Conservation (phyloP, 2,888 invertebrate species). For the Stenoptilia bipunctidactyla region DNA sequence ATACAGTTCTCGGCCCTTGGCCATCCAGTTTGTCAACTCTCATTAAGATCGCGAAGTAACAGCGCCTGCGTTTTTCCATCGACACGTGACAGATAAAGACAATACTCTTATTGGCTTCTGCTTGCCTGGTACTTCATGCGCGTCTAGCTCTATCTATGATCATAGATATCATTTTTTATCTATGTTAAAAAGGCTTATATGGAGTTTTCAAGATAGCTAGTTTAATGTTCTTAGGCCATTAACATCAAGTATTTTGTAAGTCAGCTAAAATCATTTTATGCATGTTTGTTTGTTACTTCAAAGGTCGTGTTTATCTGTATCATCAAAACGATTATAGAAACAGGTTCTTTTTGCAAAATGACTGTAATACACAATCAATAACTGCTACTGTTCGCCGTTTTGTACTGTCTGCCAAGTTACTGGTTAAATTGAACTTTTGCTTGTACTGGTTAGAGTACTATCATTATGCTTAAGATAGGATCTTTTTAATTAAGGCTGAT, state of each 20-base stretch:
- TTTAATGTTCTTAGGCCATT: neutral
- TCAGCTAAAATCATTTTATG: neutral
- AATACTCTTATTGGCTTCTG: slow-evolving; percentile 38
- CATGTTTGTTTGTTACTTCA: neutral
- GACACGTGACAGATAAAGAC: slow-evolving; percentile 30
- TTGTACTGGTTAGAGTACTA: no score
- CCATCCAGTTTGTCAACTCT: slow-evolving; percentile 67
- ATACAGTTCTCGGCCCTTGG: slow-evolving; percentile 33
- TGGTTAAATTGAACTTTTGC: no score
- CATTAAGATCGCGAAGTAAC: slow-evolving; percentile 57
- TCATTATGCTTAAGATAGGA: no score
- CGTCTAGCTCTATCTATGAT: slow-evolving; percentile 61
- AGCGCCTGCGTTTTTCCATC: slow-evolving; percentile 52
- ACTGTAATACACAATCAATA: neutral
- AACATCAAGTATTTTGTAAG: neutral
- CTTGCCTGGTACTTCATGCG: slow-evolving; percentile 41
- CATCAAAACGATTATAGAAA: neutral
- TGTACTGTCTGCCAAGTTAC: no score
- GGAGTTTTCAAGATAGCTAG: no score
- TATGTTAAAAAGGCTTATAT: slow-evolving; percentile 4
- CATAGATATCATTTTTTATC: slow-evolving; percentile 39
- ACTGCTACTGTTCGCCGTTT: neutral
- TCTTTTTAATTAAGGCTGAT: no score
- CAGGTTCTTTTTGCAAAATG: neutral
- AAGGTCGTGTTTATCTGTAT: neutral